A percentile compares a stretch with the other conserved stretches of the same genome.
Conservation (phyloP, 2,797 vertebrate genomes). For the Gadopsis marmoratus region DNA sequence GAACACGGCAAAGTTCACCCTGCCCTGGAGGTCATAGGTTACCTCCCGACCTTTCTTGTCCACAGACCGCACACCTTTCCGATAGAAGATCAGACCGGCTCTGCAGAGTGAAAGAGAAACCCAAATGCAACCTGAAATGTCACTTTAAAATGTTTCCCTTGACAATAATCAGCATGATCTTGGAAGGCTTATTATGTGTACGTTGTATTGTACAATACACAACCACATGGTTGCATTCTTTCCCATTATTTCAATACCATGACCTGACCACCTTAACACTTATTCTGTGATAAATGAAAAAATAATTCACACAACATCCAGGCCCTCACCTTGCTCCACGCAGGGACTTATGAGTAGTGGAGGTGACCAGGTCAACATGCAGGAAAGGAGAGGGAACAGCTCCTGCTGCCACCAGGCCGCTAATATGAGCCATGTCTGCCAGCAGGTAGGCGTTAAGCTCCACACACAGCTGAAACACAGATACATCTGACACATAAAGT, state of each 20-base stretch:
- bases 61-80: conserved; percentile 85
- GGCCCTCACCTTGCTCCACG: conserved; percentile 79
- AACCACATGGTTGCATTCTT: neutral
- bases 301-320: neutral
- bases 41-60: conserved; percentile 88
- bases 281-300: neutral
- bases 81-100: conserved; percentile 90
- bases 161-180: neutral
- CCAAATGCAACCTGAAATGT: neutral
- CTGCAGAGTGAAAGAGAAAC: conserved; percentile 72
- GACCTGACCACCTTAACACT: neutral
- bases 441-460: conserved; percentile 89
- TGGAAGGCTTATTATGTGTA: neutral
- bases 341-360: conserved; percentile 92
- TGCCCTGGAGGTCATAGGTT: conserved; percentile 88
- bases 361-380: conserved; percentile 88
- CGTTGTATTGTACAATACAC: neutral
- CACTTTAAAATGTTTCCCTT: neutral
- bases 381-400: conserved; percentile 90
- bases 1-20: conserved; percentile 91
- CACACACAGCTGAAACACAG: conserved; percentile 84
- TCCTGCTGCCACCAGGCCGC: conserved; percentile 89
- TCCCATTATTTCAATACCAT: neutral
- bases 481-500: neutral
- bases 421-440: conserved; percentile 93